phyloP scores from a whole-genome alignment of 2,888 invertebrate species.

The Diplolepis rosae region DNA sequence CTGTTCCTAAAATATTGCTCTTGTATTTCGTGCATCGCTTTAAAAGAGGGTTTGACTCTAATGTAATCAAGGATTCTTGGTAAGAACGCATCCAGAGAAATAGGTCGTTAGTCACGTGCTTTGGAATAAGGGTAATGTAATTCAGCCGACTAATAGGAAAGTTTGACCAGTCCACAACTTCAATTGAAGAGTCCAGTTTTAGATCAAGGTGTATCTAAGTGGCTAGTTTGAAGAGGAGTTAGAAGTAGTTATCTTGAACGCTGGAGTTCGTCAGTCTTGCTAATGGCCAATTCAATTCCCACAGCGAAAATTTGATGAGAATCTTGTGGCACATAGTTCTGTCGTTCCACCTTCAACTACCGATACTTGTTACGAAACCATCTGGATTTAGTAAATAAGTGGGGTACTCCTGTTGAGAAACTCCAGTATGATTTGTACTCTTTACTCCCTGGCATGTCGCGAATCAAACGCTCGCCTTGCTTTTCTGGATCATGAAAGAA shows the following conservation, averaged over 20 bases:
- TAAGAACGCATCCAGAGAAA: slow-evolving; percentile 1
- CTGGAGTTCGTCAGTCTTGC: slow-evolving; percentile 29
- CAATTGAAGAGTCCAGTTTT: slow-evolving; percentile 15
- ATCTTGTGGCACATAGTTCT: not conserved
- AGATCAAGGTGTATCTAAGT: slow-evolving; percentile 25
- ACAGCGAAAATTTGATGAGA: slow-evolving; percentile 4
- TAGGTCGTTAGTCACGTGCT: slow-evolving; percentile 11
- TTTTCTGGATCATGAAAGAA: not conserved
- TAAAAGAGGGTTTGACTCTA: not conserved
- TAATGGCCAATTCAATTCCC: slow-evolving; percentile 26
- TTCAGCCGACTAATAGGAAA: slow-evolving; percentile 43
- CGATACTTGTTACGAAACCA: slow-evolving; percentile 15
- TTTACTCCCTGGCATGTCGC: not conserved
- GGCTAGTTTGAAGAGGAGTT: slow-evolving; percentile 7
- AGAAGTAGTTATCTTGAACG: slow-evolving; percentile 26
- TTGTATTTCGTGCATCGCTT: not conserved
- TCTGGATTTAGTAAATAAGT: slow-evolving; percentile 22
- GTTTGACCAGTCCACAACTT: slow-evolving; percentile 31
- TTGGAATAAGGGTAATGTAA: slow-evolving; percentile 32
- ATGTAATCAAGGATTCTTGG: not conserved
- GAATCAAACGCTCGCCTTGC: slow-evolving; percentile 20
- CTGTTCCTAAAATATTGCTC: too few species aligned
- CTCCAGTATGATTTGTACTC: slow-evolving; percentile 12
- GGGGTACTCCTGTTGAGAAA: slow-evolving; percentile 19
- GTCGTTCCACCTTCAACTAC: not conserved